These are phyloP conservation scores for Monomorium pharaonis DNA, from an alignment of 1,140 invertebrate genomes.

Conservation along the genomic window DNA sequence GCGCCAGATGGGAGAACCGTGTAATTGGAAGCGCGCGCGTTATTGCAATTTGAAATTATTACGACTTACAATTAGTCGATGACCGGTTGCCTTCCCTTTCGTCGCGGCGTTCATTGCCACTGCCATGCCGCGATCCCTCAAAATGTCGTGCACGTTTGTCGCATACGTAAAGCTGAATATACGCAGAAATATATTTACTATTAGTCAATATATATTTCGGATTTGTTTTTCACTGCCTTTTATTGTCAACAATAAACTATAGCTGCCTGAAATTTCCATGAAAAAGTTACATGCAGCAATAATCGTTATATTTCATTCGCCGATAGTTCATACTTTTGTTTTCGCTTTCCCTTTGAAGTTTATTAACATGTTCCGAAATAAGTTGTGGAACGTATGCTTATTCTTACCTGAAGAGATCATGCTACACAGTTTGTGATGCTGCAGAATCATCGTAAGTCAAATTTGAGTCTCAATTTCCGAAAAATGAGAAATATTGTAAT, in stretches of 20 bases:
- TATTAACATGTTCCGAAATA: background rate
- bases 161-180: background rate
- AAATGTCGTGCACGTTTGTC: constrained; percentile 2
- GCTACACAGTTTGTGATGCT: background rate
- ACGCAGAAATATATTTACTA: constrained; percentile 11
- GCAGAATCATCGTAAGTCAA: too few species aligned
- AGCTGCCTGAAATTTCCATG: constrained; percentile 47
- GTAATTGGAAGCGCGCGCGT: constrained; percentile 52
- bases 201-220: background rate
- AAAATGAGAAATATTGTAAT: background rate
- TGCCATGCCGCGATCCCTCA: background rate
- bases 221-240: constrained; percentile 18
- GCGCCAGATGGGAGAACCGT: constrained; percentile 49
- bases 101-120: constrained; percentile 8
- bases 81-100: constrained; percentile 20
- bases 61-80: constrained; percentile 58
- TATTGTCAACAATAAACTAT: constrained; percentile 27
- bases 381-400: background rate
- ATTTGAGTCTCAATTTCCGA: too few species aligned
- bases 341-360: background rate
- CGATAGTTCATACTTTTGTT: constrained; percentile 18
- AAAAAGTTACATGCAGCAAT: constrained; percentile 8
- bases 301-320: background rate
- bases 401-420: background rate
- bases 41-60: constrained; percentile 60